Base-by-base conservation (phyloP, 2,113 vertebrate species). In the Falco punctatus region DNA sequence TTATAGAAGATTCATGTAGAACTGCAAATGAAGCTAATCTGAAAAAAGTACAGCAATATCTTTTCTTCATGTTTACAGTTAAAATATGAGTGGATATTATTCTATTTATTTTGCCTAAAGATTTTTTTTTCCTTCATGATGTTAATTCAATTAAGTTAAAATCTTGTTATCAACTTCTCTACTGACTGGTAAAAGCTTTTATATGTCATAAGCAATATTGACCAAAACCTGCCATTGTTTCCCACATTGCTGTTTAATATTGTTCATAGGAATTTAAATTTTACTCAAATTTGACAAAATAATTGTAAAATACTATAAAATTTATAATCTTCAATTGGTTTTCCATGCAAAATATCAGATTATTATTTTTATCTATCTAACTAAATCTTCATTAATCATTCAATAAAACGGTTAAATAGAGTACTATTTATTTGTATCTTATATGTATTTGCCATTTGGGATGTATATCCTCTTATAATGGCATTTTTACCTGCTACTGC, bases 161-260 rank as follows among this genome's bases (percentile, higher is more conserved):
- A 84, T 81, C 24, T 77, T 81, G 11, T 82, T 58, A 81, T 67
- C 35, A 62, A 11, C 35, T 78, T 90, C 57, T 79, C 16, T 67
- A 64, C 48, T 65, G 38, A 90, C 38, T 92, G 27, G 44, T 21
- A 94, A 91, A 95, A 93, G 28, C 23, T 92, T 94, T 87, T 90
- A n/a, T 48, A 17, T 64, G 19, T 83, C 65, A 67, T 35, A 72
- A 23, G n/a, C 9, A 81, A 84, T 84, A 79, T 65, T 91, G 46
- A 79, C 57, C 19, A 81, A 92, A 86, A 55, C 59, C 73, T 97
- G 87, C 42, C 77, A 66, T 95, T 95, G 57, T 96, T 96, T 95
- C 74, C 94, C 78, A 59, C 5, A 40, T 33, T 74, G 4, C 1
- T 9, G 1, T 85, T 95, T 23, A 86, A 58, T 64, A 59, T 17